Base-by-base conservation (phyloP, 2,888 invertebrate genomes). In the Pristionchus mayeri region DNA sequence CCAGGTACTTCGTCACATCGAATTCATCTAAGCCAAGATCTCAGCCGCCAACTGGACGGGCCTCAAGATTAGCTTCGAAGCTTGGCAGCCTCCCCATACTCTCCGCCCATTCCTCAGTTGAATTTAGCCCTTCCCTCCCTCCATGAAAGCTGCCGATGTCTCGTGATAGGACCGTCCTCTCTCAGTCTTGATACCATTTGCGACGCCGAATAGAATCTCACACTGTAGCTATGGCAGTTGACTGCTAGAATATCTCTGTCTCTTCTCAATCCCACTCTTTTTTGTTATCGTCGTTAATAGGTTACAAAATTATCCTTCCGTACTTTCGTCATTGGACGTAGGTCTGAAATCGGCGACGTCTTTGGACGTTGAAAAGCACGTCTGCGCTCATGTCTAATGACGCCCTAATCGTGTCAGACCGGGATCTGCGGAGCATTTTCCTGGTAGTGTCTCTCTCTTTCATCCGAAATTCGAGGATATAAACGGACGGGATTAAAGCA, bases 1-100 rank as follows among this genome's bases (percentile, higher is more conserved):
- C 11, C 71, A 71, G 71, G 71, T 71, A 1, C 71, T 71, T 2
- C 71, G 71, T 40, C 71, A 71, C 44, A 71, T 71, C 40, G 71
- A 37, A 7, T 71, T 71, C 40, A 71, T 71, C 44, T 40, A 71
- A 4, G 71, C 71, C 16, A 71, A 71, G 71, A 71, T 71, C 37
- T 40, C 40, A 2, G 71, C 71, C n/a, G 71, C 71, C 3, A 71
- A 71, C 13, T 71, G 40, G 71, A 6, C 40, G 40, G 40, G 71
- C 40, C 71, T 71, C 40, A 40, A 30, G 30, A 13, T 1, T 30
- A 24, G 21, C 1, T 21, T 54, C 24, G n/a, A 54, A 24, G 24
- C 9, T 52, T 21, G n/a, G 9, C 24, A 21, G 54, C 9, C 2
- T 1, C 24, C 24, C 24, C 24, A 54, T 2, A 21, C 24, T 24